Conservation (phyloP, 2,888 invertebrate genomes). For the Amphipoea oculea region DNA sequence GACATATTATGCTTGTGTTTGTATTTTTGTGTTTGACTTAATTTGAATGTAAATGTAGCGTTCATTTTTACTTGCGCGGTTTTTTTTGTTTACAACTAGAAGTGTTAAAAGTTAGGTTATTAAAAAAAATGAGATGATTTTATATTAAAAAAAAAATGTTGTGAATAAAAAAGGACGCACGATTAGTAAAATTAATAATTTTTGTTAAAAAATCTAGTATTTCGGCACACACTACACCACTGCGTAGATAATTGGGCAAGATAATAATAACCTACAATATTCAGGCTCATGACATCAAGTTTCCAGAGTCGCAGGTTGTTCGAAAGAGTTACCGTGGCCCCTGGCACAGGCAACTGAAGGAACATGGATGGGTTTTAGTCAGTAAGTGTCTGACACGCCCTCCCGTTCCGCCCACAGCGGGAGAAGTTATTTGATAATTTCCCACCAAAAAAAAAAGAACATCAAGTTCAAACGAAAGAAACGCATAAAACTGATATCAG, state of each 20-base stretch:
- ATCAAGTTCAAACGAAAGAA: constrained; percentile 9
- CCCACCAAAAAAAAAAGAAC: too few relatives aligned
- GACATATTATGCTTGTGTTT: constrained; percentile 45
- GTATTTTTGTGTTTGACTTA: constrained; percentile 39
- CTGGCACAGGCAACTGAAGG: too few relatives aligned
- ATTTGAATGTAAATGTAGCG: constrained; percentile 34
- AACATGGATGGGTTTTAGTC: too few relatives aligned
- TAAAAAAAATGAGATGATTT: neutral
- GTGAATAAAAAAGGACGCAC: neutral
- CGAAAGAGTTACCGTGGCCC: too few relatives aligned
- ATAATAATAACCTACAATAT: constrained; percentile 6
- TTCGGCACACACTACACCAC: too few relatives aligned
- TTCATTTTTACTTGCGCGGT: neutral
- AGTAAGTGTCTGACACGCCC: too few relatives aligned
- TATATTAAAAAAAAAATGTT: neutral
- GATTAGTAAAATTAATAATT: neutral
- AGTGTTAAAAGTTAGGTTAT: neutral
- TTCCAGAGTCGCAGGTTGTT: neutral
- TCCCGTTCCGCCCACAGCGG: too few relatives aligned
- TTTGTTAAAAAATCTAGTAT: neutral
- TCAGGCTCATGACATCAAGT: neutral
- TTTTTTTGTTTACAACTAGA: neutral
- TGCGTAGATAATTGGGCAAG: neutral
- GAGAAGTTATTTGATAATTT: too few relatives aligned
- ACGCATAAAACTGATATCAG: constrained; percentile 37